Base-by-base conservation (phyloP, 2,113 vertebrate species). In the Sinocyclocheilus anophthalmus region DNA sequence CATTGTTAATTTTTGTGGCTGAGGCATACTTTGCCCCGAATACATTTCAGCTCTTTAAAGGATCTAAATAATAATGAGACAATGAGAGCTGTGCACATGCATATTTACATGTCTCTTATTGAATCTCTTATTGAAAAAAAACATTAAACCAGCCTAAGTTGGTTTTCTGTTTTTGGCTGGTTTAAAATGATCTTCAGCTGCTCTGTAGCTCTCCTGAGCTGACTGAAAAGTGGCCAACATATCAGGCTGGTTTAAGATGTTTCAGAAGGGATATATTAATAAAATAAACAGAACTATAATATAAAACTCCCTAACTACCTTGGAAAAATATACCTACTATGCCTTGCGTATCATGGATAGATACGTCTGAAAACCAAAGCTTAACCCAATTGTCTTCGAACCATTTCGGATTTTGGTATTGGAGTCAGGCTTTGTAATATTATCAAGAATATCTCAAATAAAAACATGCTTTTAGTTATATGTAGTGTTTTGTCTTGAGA, bases 11-110 rank as follows among this genome's bases (percentile, higher is more conserved):
- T 26, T 67, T 30, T 20, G 39, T 45, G 45, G 11, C 5, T 13
- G 2, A 53, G 16, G 42, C 50, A 42, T 83, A 70, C 63, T 70
- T 83, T 83, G 81, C 45, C 81, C 81, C 11, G 12, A 76, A 16
- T 76, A 2, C 11, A 75, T 48, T 75, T 48, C 3, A 24, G 42
- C 22, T 24, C 42, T 75, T n/a, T 75, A 24, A 75, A 48, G 42
- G n/a, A 75, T 75, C 2, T 48, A 48, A 75, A 50, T 76, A 75
- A 75, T 24, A n/a, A 45, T n/a, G 73, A 76, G 72, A 50, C 45
- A 50, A 24, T 26, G 22, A 48, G 12, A 11, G 8, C 42, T 42
- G 42, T 50, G 22, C 2, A 45, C 24, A 16, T 76, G 42, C 72
- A 48, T 14, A 14, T 48, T 39, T 72, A 22, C 33, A 75, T 3